Evolutionary conservation across 2,113 vertebrate species (phyloP).

Genomic region (Dipodomys stephensi): DNA sequence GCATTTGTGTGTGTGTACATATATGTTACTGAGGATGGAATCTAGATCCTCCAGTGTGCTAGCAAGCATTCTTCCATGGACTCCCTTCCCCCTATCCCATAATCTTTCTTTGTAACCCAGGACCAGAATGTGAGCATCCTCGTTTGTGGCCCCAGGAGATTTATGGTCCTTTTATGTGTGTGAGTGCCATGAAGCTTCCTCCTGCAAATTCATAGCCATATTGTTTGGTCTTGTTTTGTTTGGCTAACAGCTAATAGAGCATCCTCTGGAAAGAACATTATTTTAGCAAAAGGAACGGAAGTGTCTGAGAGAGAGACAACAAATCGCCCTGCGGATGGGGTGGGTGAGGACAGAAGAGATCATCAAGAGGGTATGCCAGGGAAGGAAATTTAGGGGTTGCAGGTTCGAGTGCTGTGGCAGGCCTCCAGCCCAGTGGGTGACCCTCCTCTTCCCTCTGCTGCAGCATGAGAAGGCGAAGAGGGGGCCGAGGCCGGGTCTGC

Average conservation of each 20-base stretch:
- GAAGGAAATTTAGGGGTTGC: not conserved
- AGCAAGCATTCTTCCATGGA: not conserved
- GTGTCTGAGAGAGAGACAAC: not conserved
- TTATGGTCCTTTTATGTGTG: not conserved
- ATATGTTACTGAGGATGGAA: no score
- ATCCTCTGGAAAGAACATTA: slow-evolving; percentile 24
- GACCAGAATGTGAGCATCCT: not conserved
- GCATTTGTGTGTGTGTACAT: no score
- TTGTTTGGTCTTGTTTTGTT: not conserved
- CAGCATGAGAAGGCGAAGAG: not conserved
- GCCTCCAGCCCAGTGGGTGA: not conserved
- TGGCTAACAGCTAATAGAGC: slow-evolving; percentile 10
- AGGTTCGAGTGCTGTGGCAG: no score
- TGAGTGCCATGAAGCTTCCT: not conserved
- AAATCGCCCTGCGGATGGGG: not conserved
- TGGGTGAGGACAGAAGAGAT: not conserved
- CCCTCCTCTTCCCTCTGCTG: not conserved
- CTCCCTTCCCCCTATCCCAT: not conserved
- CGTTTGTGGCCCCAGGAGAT: no score
- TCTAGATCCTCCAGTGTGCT: not conserved
- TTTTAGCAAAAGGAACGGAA: slow-evolving; percentile 31
- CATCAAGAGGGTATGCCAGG: accelerated
- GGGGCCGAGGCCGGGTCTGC: not conserved
- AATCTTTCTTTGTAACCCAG: not conserved
- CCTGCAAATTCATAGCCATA: not conserved